Percentiles rank a stretch among this genome's conserved stretches.
These are phyloP conservation scores for Biston betularia DNA, from an alignment of 2,888 invertebrate genomes.

Conservation along the genomic window DNA sequence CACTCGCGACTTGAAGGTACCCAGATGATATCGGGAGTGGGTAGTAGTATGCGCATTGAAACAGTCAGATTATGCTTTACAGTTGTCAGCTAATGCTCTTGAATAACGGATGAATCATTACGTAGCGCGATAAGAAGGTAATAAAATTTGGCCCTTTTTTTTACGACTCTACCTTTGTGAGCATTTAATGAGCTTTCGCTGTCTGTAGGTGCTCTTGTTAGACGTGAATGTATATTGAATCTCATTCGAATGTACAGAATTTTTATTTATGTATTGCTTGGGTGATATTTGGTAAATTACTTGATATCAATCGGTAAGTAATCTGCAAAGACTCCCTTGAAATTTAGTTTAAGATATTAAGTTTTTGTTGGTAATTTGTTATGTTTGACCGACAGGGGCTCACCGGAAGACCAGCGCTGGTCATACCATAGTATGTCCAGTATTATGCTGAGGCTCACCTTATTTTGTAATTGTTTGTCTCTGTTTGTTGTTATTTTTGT, in stretches of 20 bases:
- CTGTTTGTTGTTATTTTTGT: too few relatives aligned
- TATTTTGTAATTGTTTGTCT: too few relatives aligned
- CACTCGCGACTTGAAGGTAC: too few relatives aligned
- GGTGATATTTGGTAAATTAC: constrained; percentile 18
- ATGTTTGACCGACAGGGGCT: too few relatives aligned
- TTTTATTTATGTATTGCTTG: constrained; percentile 33
- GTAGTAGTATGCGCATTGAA: constrained; percentile 84
- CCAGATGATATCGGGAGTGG: constrained; percentile 52
- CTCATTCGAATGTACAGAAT: constrained; percentile 35
- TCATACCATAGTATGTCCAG: too few relatives aligned
- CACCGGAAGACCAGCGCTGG: too few relatives aligned
- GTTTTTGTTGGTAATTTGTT: too few relatives aligned
- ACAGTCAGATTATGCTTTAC: constrained; percentile 77
- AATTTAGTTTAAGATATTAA: too few relatives aligned
- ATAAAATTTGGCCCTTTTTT: constrained; percentile 81
- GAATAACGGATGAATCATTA: constrained; percentile 80
- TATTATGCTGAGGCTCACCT: too few relatives aligned
- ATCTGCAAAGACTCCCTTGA: background rate
- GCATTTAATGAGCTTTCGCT: constrained; percentile 63
- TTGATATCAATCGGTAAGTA: constrained; percentile 13
- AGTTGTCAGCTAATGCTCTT: constrained; percentile 77
- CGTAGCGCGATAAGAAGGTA: constrained; percentile 66
- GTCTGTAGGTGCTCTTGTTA: constrained; percentile 58
- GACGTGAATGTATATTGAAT: constrained; percentile 32
- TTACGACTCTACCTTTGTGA: constrained; percentile 63